Evolutionary conservation across 2,888 invertebrate genomes (phyloP).

Genomic region (Synanthedon formicaeformis): DNA sequence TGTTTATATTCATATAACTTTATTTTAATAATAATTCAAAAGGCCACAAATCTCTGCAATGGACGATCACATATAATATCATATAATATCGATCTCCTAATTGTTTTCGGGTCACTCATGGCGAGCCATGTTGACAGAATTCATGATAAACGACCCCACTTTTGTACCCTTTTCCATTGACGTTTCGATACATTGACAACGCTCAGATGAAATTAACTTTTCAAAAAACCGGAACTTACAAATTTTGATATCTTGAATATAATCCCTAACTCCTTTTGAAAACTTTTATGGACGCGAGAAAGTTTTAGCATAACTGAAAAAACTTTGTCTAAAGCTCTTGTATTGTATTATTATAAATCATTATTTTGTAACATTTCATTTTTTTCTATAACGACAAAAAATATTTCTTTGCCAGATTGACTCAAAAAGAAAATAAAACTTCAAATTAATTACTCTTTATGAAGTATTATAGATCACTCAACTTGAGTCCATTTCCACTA

Average conservation of each 20-base stretch:
- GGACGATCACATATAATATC: slow-evolving; percentile 62
- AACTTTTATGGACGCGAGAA: slow-evolving; percentile 9
- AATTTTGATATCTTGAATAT: neutral
- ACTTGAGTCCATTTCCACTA: too few species aligned
- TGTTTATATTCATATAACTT: too few species aligned
- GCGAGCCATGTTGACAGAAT: slow-evolving; percentile 55
- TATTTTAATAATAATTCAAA: too few species aligned
- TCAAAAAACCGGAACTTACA: slow-evolving; percentile 5
- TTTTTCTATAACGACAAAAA: too few species aligned
- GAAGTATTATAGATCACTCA: too few species aligned
- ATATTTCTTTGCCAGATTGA: too few species aligned
- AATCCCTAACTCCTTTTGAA: neutral
- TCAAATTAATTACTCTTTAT: too few species aligned
- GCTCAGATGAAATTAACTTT: slow-evolving; percentile 11
- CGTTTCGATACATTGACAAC: slow-evolving; percentile 27
- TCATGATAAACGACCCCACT: slow-evolving; percentile 59
- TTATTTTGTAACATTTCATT: slow-evolving; percentile 19
- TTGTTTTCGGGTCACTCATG: slow-evolving; percentile 64
- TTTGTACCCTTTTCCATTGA: slow-evolving; percentile 36
- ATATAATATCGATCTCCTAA: slow-evolving; percentile 66
- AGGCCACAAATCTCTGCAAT: slow-evolving; percentile 43
- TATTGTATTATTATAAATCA: slow-evolving; percentile 43
- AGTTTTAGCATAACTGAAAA: slow-evolving; percentile 15
- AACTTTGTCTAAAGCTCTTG: slow-evolving; percentile 35
- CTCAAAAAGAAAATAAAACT: too few species aligned